Conservation (phyloP, 2,888 invertebrate species). For the Caenorhabditis macrosperma region DNA sequence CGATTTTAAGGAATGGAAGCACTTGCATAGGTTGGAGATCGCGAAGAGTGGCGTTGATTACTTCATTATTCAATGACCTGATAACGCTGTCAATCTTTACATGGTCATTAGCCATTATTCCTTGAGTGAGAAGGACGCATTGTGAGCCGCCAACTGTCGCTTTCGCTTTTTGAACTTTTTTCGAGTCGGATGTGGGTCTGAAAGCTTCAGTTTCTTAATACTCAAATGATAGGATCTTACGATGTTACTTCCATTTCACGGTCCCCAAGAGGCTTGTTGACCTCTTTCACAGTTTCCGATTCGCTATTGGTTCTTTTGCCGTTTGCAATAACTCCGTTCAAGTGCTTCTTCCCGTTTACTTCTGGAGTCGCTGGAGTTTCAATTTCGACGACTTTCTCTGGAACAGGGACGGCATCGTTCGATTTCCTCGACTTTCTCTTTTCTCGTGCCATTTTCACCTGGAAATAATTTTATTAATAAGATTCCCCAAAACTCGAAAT, state of each 20-base stretch:
- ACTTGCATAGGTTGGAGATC: conserved; percentile 62
- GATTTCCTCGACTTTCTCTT: conserved; percentile 35
- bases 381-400: conserved; percentile 4
- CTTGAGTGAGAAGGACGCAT: conserved; percentile 64
- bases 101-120: conserved; percentile 65
- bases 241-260: conserved; percentile 18
- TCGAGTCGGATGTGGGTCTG: conserved; percentile 15
- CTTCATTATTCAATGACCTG: conserved; percentile 37
- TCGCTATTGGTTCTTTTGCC: conserved; percentile 28
- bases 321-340: conserved; percentile 17
- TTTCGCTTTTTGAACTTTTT: conserved; percentile 8
- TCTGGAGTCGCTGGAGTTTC: background rate
- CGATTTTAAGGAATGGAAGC: conserved; percentile 60
- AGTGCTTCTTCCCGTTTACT: conserved; percentile 11
- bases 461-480: background rate
- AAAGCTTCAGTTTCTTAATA: background rate
- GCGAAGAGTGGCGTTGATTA: conserved; percentile 60
- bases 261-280: conserved; percentile 22
- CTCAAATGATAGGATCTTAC: background rate
- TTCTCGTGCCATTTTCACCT: conserved; percentile 47
- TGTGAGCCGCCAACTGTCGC: conserved; percentile 47
- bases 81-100: conserved; percentile 60
- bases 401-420: background rate
- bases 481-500: background rate
- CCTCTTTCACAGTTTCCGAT: conserved; percentile 12